Evolutionary conservation across 2,113 vertebrate species (phyloP).

Genomic region (Steatornis caripensis): DNA sequence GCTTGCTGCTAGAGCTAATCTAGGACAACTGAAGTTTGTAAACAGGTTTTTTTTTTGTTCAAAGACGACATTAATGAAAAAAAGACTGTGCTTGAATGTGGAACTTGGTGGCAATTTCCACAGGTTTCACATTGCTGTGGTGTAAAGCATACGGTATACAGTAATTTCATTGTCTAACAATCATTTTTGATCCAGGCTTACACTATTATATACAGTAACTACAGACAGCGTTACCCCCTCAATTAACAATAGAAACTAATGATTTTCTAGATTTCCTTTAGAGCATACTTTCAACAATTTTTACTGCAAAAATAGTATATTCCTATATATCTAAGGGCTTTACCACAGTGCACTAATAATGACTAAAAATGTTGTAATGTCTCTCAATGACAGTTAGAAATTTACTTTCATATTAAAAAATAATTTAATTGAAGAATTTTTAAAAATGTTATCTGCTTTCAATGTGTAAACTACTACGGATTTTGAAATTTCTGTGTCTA

Average conservation of each 20-base stretch:
- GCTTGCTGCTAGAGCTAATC: neutral
- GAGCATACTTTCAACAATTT: neutral
- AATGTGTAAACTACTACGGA: neutral
- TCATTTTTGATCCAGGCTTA: neutral
- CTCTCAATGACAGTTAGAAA: neutral
- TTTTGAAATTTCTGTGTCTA: neutral
- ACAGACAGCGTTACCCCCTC: neutral
- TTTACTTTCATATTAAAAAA: neutral
- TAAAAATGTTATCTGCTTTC: neutral
- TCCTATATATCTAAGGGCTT: too few species aligned
- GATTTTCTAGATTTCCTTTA: neutral
- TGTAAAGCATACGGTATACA: neutral
- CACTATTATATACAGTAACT: neutral
- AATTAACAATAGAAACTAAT: neutral
- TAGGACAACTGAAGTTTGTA: neutral
- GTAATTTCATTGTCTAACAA: neutral
- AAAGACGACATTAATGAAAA: neutral
- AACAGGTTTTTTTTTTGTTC: neutral
- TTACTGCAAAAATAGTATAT: neutral
- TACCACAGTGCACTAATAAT: neutral
- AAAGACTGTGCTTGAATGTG: neutral
- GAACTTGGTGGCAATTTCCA: neutral
- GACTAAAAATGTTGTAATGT: neutral
- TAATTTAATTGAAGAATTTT: neutral
- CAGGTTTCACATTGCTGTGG: neutral